Evolutionary conservation across 2,797 vertebrate genomes (phyloP).

Genomic region (Enteromius argenteus): DNA sequence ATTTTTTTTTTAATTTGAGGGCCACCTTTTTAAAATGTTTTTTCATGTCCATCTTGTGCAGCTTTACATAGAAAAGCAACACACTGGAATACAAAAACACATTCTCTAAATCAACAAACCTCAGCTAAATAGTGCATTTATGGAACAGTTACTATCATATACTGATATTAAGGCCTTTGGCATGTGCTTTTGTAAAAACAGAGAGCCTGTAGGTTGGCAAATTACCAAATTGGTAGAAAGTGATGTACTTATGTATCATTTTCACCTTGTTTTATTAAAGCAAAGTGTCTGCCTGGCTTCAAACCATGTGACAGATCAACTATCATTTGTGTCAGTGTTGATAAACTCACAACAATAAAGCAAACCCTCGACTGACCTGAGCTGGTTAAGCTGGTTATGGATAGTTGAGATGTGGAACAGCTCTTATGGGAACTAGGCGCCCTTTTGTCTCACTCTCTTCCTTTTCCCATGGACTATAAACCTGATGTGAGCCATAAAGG

Average conservation of each 20-base stretch:
- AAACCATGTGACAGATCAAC: conserved; percentile 66
- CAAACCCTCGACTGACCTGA: neutral
- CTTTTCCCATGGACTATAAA: conserved; percentile 36
- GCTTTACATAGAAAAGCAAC: neutral
- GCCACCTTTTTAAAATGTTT: neutral
- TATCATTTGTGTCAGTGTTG: conserved; percentile 13
- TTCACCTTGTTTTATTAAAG: conserved; percentile 72
- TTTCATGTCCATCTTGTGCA: neutral
- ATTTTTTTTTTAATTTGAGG: neutral
- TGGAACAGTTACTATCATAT: conserved; percentile 3
- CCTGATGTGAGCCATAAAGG: conserved; percentile 16
- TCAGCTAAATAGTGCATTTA: neutral
- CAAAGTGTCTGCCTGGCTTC: conserved; percentile 69
- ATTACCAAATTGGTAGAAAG: conserved; percentile 72
- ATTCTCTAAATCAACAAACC: conserved; percentile 19
- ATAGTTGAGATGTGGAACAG: neutral
- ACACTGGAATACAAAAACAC: neutral
- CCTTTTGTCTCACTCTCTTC: conserved; percentile 30
- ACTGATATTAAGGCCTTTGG: conserved; percentile 14
- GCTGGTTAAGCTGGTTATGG: conserved; percentile 22
- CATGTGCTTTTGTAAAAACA: conserved; percentile 13
- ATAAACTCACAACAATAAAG: neutral
- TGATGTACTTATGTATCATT: conserved; percentile 74
- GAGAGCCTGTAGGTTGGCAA: conserved; percentile 56
- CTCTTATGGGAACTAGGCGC: conserved; percentile 21